phyloP scores from a whole-genome alignment of 2,888 invertebrate species.

The Tenthredo livida region DNA sequence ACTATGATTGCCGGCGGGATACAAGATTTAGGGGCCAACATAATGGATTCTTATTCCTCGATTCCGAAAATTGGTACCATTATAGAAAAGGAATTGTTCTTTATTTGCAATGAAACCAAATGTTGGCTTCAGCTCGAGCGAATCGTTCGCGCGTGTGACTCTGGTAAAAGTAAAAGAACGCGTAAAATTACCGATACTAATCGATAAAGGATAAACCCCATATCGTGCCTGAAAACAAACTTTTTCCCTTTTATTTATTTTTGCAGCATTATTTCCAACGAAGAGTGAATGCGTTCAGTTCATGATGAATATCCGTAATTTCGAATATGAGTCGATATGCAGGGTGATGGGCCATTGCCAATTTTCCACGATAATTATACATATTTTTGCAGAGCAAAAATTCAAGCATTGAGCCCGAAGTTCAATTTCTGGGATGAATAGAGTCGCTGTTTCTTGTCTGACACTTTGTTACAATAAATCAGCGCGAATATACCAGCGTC shows the following conservation, averaged over 20 bases:
- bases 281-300: neutral
- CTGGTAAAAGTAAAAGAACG: too few relatives aligned
- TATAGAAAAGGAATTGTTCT: too few relatives aligned
- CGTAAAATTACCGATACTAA: too few relatives aligned
- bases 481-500: slow-evolving; percentile 56
- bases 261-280: neutral
- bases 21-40: too few relatives aligned
- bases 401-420: neutral
- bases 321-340: neutral
- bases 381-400: neutral
- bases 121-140: too few relatives aligned
- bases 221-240: neutral
- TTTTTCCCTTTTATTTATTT: neutral
- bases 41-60: too few relatives aligned
- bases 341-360: neutral
- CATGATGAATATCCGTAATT: neutral
- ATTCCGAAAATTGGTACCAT: too few relatives aligned
- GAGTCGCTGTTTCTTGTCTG: neutral
- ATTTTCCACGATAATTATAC: neutral
- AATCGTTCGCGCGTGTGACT: too few relatives aligned
- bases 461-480: slow-evolving; percentile 59
- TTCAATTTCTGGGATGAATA: neutral
- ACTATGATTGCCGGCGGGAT: too few relatives aligned
- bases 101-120: too few relatives aligned
- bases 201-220: neutral